These are phyloP conservation scores for Scolanthus callimorphus DNA, from an alignment of 92 coral and sea anemone genomes.

Conservation along the genomic window DNA sequence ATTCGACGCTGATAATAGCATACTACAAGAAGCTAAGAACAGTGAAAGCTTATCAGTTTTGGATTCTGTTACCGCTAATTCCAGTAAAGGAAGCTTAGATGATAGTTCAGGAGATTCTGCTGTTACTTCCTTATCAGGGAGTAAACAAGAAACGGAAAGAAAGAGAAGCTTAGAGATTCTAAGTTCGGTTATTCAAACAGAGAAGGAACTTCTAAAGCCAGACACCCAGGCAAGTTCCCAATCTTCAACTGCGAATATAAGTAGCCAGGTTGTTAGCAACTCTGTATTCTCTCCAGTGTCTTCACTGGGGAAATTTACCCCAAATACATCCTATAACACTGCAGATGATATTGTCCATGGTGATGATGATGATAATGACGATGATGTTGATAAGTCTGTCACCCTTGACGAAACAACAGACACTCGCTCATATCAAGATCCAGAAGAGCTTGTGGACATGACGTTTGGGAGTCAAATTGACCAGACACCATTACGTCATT, in stretches of 20 bases:
- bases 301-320: background rate
- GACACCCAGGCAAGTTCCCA: constrained; percentile 3
- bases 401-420: constrained; percentile 15
- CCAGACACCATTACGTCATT: background rate
- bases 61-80: background rate
- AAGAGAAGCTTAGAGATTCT: background rate
- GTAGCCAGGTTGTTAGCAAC: no score
- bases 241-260: no score
- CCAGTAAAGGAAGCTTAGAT: background rate
- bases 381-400: constrained; percentile 19
- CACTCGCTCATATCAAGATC: constrained; percentile 13
- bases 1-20: background rate
- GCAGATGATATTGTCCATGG: constrained; percentile 10
- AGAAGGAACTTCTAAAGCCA: constrained; percentile 5
- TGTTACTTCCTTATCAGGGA: background rate
- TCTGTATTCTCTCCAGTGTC: background rate
- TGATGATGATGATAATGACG: constrained; percentile 30
- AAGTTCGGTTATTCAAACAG: constrained; percentile 1
- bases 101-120: background rate
- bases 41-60: background rate
- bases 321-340: constrained; percentile 14
- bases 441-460: constrained; percentile 30
- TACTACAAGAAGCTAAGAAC: no score
- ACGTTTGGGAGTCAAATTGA: constrained; percentile 25
- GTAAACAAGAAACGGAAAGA: no score